Base-by-base conservation (phyloP, 1,140 invertebrate genomes). In the Caerostris darwini region DNA sequence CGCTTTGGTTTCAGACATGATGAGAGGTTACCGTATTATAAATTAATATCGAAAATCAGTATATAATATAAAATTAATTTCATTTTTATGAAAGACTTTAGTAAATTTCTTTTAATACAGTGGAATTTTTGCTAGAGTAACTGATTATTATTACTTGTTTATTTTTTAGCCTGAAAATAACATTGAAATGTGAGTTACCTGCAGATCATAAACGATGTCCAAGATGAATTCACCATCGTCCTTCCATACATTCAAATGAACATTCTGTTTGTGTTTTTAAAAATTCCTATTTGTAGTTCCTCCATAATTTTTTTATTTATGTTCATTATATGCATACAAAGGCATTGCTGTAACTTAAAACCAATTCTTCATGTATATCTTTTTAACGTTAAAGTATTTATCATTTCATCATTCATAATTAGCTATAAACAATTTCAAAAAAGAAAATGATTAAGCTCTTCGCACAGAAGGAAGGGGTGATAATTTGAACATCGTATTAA, bases 81-180 rank as follows among this genome's bases (percentile, higher is more conserved):
- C 34, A 34, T 34, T 34, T 34, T 34, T 34, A 34, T 34, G 34
- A 34, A 34, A 34, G 34, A 34, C 34, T 34, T 34, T 2, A 34
- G 34, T 34, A 34, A 34, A 34, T 34, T 34, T 34, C 34, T 34
- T 34, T 34, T 34, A 34, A 34, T 34, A 34, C 34, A 34, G 34
- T 34, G 34, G 34, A 34, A 34, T 34, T 34, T 34, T 34, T 34
- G 34, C 34, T 34, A 34, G 0, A 34, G 34, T 34, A 34, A 34
- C 34, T 34, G 34, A 34, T 34, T 34, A 34, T 53, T 34, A 34
- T 50, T 77, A n/a, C 6, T 34, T n/a, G 10, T n/a, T 83, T 56
- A 6, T 83, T 83, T n/a, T 83, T n/a, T 6, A 83, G 82, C 82
- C 82, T 83, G 82, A 83, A 7, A 56, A n/a, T 3, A 54, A 83